Percentiles rank a stretch among this genome's conserved stretches.
These are phyloP conservation scores for Coluber constrictor DNA, from an alignment of 2,797 vertebrate genomes.

Conservation along the genomic window DNA sequence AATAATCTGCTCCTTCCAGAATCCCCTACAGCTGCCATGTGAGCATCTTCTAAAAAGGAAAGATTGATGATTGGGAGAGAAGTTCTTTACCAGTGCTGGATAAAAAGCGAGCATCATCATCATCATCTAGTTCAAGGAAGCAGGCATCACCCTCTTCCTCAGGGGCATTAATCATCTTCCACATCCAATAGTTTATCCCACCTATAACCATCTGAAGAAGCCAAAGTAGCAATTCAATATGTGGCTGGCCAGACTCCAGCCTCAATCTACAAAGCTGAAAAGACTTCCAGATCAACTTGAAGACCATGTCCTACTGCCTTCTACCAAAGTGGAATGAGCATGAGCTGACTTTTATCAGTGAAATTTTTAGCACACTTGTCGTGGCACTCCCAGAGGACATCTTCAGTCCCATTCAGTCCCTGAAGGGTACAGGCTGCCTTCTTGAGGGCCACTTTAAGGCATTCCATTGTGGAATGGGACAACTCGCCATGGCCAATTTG, in stretches of 20 bases:
- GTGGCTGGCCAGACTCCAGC: background rate
- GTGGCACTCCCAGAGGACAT: background rate
- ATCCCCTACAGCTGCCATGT: background rate
- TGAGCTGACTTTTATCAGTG: background rate
- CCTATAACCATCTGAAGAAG: background rate
- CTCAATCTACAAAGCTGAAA: background rate
- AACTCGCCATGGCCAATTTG: background rate
- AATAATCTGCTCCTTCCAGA: background rate
- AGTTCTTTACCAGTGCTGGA: background rate
- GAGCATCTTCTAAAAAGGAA: background rate
- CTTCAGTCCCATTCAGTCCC: background rate
- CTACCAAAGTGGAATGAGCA: background rate
- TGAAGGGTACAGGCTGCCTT: background rate
- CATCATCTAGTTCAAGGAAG: background rate
- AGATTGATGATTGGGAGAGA: background rate
- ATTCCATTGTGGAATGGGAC: background rate
- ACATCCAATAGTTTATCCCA: background rate
- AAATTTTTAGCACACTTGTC: background rate
- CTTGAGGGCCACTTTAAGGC: background rate
- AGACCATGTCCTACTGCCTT: background rate
- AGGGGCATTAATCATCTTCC: background rate
- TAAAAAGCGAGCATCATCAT: background rate
- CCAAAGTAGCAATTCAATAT: background rate
- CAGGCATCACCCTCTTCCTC: background rate
- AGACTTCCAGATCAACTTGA: background rate